phyloP scores from a whole-genome alignment of 2,113 vertebrate species.

The Otis tarda region DNA sequence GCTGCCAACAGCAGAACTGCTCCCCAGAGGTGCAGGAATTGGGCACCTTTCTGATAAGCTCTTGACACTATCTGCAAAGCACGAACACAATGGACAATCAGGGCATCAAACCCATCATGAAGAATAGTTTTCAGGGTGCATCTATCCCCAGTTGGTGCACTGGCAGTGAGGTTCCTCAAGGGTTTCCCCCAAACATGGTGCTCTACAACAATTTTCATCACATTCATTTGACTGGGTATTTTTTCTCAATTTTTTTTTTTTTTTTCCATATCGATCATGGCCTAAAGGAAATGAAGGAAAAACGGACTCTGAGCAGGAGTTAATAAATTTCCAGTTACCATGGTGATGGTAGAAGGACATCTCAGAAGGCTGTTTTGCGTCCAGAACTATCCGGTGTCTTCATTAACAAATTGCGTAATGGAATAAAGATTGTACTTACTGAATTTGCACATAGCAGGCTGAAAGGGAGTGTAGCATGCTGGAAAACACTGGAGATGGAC shows the following conservation, averaged over 20 bases:
- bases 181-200: fast-evolving
- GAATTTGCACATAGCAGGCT: background rate
- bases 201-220: background rate
- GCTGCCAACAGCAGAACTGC: background rate
- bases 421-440: background rate
- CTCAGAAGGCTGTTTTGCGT: background rate
- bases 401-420: background rate
- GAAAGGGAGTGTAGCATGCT: background rate
- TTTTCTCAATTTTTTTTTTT: background rate
- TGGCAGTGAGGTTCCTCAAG: background rate
- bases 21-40: background rate
- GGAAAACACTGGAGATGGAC: no score
- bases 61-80: background rate
- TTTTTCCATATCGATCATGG: background rate
- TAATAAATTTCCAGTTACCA: slow-evolving; percentile 11
- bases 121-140: background rate
- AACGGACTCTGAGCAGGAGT: background rate
- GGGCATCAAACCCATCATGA: background rate
- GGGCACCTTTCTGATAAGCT: background rate
- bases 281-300: background rate
- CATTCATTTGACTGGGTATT: background rate
- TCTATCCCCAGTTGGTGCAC: fast-evolving
- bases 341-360: background rate
- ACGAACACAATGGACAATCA: background rate
- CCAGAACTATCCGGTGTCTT: background rate